These are phyloP conservation scores for Lampris incognitus DNA, from an alignment of 2,113 vertebrate genomes.

Conservation along the genomic window DNA sequence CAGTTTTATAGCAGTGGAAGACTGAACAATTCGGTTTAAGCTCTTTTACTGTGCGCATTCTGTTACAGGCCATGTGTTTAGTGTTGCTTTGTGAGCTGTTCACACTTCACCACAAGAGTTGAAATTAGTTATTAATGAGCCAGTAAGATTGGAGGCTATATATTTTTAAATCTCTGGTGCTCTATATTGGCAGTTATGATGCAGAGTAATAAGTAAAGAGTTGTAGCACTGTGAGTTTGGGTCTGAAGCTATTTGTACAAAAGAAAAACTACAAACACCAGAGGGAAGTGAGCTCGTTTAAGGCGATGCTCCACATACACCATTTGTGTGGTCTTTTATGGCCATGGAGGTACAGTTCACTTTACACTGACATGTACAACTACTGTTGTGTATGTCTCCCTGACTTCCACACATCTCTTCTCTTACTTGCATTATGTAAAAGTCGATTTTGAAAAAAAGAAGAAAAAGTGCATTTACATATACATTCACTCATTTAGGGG, in stretches of 20 bases:
- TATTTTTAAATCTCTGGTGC: slow-evolving; percentile 30
- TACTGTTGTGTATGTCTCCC: slow-evolving; percentile 13
- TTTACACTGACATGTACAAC: background rate
- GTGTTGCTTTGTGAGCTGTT: slow-evolving; percentile 47
- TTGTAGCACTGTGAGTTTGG: slow-evolving; percentile 17
- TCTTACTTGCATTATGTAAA: background rate
- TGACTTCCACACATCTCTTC: background rate
- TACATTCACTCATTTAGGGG: too few relatives aligned
- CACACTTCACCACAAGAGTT: slow-evolving; percentile 38
- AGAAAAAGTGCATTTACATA: slow-evolving; percentile 23
- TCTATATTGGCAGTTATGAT: slow-evolving; percentile 11
- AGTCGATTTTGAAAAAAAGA: slow-evolving; percentile 7
- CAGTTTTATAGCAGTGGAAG: slow-evolving; percentile 58
- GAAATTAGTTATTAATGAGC: slow-evolving; percentile 55
- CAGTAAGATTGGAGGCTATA: slow-evolving; percentile 13
- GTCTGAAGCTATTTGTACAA: background rate
- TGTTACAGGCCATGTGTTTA: slow-evolving; percentile 49
- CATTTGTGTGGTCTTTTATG: slow-evolving; percentile 45
- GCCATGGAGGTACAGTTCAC: slow-evolving; percentile 13
- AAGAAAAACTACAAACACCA: slow-evolving; percentile 13
- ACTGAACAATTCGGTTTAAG: slow-evolving; percentile 52
- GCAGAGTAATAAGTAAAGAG: slow-evolving; percentile 1
- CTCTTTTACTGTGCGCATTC: slow-evolving; percentile 53
- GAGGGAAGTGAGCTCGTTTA: background rate
- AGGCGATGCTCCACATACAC: background rate